A percentile compares a stretch with the other conserved stretches of the same genome.
phyloP scores from a whole-genome alignment of 2,888 invertebrate species.

The Drosophila robusta region DNA sequence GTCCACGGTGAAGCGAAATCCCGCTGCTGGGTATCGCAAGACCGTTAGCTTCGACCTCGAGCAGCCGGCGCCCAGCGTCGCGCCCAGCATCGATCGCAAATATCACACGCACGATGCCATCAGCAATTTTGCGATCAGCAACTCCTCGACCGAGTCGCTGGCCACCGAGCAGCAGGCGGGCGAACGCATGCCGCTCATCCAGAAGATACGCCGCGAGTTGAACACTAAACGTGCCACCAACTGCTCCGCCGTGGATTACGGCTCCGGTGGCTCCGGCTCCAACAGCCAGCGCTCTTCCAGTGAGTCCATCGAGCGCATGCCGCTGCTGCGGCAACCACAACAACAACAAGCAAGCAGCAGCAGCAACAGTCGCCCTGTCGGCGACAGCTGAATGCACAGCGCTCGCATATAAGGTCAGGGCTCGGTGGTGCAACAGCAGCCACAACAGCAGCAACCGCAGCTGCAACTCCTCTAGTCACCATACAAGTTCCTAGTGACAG shows the following conservation, averaged over 20 bases:
- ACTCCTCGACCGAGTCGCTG: constrained; percentile 76
- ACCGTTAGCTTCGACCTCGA: constrained; percentile 85
- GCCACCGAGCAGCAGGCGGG: constrained; percentile 38
- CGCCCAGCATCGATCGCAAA: constrained; percentile 72
- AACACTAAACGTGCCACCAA: constrained; percentile 79
- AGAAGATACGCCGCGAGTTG: constrained; percentile 79
- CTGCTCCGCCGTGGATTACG: constrained; percentile 68
- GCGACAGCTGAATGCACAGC: constrained; percentile 79
- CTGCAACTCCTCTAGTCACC: constrained; percentile 58
- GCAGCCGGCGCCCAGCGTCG: constrained; percentile 36
- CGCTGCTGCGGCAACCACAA: constrained; percentile 52
- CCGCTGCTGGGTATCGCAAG: constrained; percentile 79
- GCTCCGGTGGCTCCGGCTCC: constrained; percentile 78
- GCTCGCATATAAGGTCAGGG: constrained; percentile 80
- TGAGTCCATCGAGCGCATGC: constrained; percentile 81
- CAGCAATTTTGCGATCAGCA: constrained; percentile 66
- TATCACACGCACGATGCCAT: constrained; percentile 83
- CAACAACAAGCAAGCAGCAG: constrained; percentile 23
- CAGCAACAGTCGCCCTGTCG: constrained; percentile 63
- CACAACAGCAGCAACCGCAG: constrained; percentile 22
- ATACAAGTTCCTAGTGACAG: constrained; percentile 82
- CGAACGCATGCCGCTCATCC: constrained; percentile 76
- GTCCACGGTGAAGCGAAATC: constrained; percentile 52
- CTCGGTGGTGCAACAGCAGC: constrained; percentile 17
- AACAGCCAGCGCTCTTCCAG: constrained; percentile 79